These are phyloP conservation scores for Lepidotrigona ventralis DNA, from an alignment of 1,140 invertebrate genomes.

Conservation along the genomic window DNA sequence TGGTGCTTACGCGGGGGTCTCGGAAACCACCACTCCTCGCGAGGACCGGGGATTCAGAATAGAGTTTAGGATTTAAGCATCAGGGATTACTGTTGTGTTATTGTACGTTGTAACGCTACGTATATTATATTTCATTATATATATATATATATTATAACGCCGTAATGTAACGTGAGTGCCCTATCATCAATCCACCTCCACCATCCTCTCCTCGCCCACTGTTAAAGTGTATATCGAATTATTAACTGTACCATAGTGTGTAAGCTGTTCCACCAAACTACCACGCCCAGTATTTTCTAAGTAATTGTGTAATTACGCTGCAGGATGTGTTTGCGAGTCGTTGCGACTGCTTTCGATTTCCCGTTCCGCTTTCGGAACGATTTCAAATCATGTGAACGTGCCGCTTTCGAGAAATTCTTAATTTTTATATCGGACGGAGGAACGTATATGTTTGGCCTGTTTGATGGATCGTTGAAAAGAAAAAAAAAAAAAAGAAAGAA, in stretches of 20 bases:
- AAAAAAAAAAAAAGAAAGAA: too few species aligned
- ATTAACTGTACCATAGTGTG: conserved; percentile 66
- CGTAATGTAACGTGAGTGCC: conserved; percentile 58
- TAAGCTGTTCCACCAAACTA: conserved; percentile 68
- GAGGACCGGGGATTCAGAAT: conserved; percentile 29
- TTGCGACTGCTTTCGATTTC: conserved; percentile 11
- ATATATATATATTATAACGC: conserved; percentile 4
- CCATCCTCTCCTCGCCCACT: conserved; percentile 14
- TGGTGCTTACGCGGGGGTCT: conserved; percentile 16
- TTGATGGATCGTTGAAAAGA: background rate
- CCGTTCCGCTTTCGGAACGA: background rate
- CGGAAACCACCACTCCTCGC: background rate
- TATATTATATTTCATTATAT: conserved; percentile 60
- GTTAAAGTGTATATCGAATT: conserved; percentile 63
- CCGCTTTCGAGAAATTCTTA: too few species aligned
- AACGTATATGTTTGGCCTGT: background rate
- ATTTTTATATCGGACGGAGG: background rate
- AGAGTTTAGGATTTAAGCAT: conserved; percentile 51
- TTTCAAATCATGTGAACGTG: too few species aligned
- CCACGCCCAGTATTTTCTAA: conserved; percentile 76
- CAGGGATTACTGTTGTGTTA: conserved; percentile 50
- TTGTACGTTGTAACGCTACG: conserved; percentile 55
- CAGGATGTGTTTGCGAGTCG: conserved; percentile 38
- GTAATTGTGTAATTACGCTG: conserved; percentile 57
- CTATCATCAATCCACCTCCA: conserved; percentile 18